Percentiles rank a stretch among this genome's conserved stretches.
Conservation (phyloP, 1,140 invertebrate species). For the Yoshiicerus persimilis region DNA sequence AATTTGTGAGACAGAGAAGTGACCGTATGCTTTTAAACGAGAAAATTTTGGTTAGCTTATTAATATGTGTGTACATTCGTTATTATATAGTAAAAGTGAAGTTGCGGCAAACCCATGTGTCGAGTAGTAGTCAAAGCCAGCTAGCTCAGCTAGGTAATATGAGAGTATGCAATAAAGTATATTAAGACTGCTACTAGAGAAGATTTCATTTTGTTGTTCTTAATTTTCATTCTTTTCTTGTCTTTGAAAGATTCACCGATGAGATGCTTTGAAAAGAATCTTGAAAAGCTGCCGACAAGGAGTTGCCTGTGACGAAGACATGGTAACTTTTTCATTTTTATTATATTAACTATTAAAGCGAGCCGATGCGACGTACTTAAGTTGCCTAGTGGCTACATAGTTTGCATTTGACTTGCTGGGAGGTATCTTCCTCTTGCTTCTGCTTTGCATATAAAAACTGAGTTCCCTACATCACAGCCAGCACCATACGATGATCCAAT, state of each 20-base stretch:
- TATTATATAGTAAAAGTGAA: background rate
- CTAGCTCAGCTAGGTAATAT: too few relatives aligned
- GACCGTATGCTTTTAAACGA: background rate
- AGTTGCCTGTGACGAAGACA: background rate
- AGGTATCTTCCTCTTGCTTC: background rate
- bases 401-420: too few relatives aligned
- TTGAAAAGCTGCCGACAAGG: conserved; percentile 13
- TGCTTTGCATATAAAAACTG: background rate
- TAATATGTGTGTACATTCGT: background rate
- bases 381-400: background rate
- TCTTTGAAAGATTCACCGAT: background rate
- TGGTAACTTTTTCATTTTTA: conserved; percentile 17
- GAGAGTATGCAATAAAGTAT: too few relatives aligned
- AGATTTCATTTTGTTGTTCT: background rate
- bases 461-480: background rate
- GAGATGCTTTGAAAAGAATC: conserved; percentile 2
- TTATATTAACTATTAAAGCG: conserved; percentile 12
- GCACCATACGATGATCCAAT: background rate
- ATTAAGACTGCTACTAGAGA: too few relatives aligned
- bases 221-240: background rate
- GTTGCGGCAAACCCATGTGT: background rate
- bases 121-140: background rate
- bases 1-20: background rate
- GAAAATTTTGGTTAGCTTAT: background rate
- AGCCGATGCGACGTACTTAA: background rate